These are phyloP conservation scores for Macroglossus sobrinus DNA, from an alignment of 2,113 vertebrate genomes.

Conservation along the genomic window DNA sequence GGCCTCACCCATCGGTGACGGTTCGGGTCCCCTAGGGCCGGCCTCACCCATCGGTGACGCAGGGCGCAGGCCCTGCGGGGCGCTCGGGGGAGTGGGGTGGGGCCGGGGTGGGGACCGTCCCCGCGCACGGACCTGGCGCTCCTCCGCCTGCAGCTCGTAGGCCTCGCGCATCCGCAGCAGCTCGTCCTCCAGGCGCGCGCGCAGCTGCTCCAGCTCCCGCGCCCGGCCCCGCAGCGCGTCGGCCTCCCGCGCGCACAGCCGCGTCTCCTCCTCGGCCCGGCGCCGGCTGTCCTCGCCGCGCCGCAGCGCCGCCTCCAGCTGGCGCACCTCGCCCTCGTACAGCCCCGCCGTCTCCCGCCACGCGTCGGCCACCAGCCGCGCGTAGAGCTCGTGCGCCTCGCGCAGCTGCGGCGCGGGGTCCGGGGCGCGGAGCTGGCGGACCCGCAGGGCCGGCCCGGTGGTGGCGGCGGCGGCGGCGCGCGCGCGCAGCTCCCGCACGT, in stretches of 20 bases:
- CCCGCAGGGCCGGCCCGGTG: slow-evolving; percentile 56
- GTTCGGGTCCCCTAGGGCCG: fast-evolving
- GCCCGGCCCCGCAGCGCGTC: slow-evolving; percentile 84
- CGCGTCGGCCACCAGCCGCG: slow-evolving; percentile 85
- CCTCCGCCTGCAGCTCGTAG: slow-evolving; percentile 80
- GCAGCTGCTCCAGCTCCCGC: slow-evolving; percentile 84
- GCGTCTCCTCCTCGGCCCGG: slow-evolving; percentile 86
- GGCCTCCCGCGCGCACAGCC: slow-evolving; percentile 82
- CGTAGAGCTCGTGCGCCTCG: slow-evolving; percentile 86
- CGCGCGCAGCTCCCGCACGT: slow-evolving; percentile 79
- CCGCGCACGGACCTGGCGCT: slow-evolving; percentile 87
- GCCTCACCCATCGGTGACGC: neutral
- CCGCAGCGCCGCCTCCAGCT: slow-evolving; percentile 86
- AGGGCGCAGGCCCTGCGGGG: too few species aligned
- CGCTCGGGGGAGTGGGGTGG: too few species aligned
- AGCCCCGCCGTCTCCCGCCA: slow-evolving; percentile 87
- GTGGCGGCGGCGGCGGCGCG: too few species aligned
- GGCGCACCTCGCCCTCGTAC: slow-evolving; percentile 88
- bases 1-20: too few species aligned
- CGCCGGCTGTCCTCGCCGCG: slow-evolving; percentile 81
- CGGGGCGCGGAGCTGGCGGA: slow-evolving; percentile 54
- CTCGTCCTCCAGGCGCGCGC: slow-evolving; percentile 86
- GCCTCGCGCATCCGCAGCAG: slow-evolving; percentile 86
- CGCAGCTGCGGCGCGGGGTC: slow-evolving; percentile 75
- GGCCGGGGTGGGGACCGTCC: fast-evolving